Evolutionary conservation across 2,888 invertebrate species (phyloP), one percentile per base, ranked within the genome.

Genomic region (Chironomus tentans): DNA sequence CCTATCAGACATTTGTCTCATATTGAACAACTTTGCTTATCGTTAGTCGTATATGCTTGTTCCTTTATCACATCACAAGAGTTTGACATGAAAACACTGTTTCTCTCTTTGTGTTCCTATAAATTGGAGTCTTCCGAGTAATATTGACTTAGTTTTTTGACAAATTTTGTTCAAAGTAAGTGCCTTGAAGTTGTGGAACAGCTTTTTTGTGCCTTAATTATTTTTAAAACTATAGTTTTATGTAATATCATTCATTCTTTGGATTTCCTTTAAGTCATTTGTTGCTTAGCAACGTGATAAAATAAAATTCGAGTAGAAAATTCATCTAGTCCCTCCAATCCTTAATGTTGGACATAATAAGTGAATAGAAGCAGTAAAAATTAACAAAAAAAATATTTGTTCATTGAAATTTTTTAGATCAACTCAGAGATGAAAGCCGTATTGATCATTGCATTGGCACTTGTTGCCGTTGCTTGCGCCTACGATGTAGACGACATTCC

Each of bases 401-500:
- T n/a, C n/a, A n/a, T n/a, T n/a, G n/a, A n/a, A n/a, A n/a, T n/a
- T n/a, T 38, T 38, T 38, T 38, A 38, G 38, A 38, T 38, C 38
- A 56, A 56, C 56, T 56, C 56, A 56, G 10, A 70, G 24, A 73
- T 73, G 72, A 73, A 73, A 46, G 15, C 72, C 5, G 10, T 74
- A 7, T 4, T 68, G 24, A 65, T 65, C 28, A 22, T 68, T 38
- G 46, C 62, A 47, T 68, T 74, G 65, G 74, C 74, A 46, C 18
- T 74, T 2, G 7, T 74, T 47, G 74, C 74, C 65, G 3, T 6
- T 22, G 68, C 68, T 13, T 22, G 24, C 6, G 74, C 74, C 13
- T 65, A 21, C 18, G 38, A 62, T 21, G 46, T 68, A 2, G 74
- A 74, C 5, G 74, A 74, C 3, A 74, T 74, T 74, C 74, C 74